A percentile compares a stretch with the other conserved stretches of the same genome.
Conservation (phyloP, 2,888 invertebrate genomes). For the Lobophora halterata region DNA sequence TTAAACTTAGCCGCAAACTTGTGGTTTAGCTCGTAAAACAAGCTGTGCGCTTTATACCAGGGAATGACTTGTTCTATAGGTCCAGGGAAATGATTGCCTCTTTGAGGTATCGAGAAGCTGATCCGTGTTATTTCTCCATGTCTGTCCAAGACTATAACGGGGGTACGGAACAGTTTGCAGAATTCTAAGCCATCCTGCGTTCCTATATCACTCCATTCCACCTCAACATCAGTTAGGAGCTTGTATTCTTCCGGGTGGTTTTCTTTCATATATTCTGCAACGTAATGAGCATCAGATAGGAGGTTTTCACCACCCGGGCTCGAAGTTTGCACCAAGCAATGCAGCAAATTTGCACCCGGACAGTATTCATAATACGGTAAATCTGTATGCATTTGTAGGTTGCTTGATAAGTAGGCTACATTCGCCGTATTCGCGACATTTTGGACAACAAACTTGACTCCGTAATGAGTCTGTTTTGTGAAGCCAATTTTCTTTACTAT, state of each 20-base stretch:
- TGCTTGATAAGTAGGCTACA: constrained; percentile 85
- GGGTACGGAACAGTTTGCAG: constrained; percentile 82
- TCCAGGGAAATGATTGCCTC: constrained; percentile 84
- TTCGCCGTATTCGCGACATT: constrained; percentile 86
- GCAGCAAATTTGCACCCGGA: constrained; percentile 86
- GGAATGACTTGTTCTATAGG: constrained; percentile 80
- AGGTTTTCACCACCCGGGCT: constrained; percentile 85
- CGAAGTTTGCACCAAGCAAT: constrained; percentile 84
- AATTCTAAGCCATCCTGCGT: constrained; percentile 82
- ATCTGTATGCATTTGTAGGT: constrained; percentile 87
- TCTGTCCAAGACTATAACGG: constrained; percentile 82
- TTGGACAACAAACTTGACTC: constrained; percentile 84
- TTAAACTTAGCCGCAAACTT: constrained; percentile 83
- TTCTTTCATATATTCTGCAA: constrained; percentile 81
- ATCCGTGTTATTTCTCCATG: constrained; percentile 81
- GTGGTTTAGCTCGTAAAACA: constrained; percentile 82
- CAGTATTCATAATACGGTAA: constrained; percentile 88
- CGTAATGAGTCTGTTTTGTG: constrained; percentile 86
- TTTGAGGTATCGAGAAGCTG: constrained; percentile 87
- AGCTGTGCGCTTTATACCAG: constrained; percentile 85
- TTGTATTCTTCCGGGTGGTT: constrained; percentile 79
- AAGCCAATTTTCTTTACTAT: constrained; percentile 85
- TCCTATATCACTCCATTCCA: constrained; percentile 88
- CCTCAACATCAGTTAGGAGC: constrained; percentile 78
- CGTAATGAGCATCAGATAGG: constrained; percentile 84